phyloP scores from a whole-genome alignment of 1,140 invertebrate genomes.

The Belonocnema kinseyi region DNA sequence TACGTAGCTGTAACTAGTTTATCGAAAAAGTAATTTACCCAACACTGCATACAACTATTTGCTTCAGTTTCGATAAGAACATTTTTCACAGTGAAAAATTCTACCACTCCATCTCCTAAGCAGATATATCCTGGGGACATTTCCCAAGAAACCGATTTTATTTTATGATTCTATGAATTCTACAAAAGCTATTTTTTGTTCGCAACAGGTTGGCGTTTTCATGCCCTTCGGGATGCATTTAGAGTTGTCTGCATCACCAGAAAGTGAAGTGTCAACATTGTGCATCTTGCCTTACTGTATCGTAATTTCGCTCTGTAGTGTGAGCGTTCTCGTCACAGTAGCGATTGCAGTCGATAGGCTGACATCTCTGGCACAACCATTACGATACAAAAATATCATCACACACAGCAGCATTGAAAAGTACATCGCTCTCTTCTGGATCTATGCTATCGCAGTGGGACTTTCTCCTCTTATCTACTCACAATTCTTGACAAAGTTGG shows the following conservation, averaged over 20 bases:
- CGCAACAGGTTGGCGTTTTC: slow-evolving; percentile 78
- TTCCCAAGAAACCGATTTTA: too few relatives aligned
- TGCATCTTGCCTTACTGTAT: slow-evolving; percentile 80
- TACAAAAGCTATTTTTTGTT: not conserved
- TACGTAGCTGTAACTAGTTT: too few relatives aligned
- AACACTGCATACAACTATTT: too few relatives aligned
- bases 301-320: slow-evolving; percentile 79
- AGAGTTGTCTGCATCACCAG: slow-evolving; percentile 74
- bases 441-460: slow-evolving; percentile 78
- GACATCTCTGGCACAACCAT: slow-evolving; percentile 80
- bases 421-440: slow-evolving; percentile 79
- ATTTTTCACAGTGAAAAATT: too few relatives aligned
- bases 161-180: too few relatives aligned
- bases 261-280: slow-evolving; percentile 68
- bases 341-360: slow-evolving; percentile 82
- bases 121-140: too few relatives aligned
- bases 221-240: slow-evolving; percentile 82
- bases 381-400: slow-evolving; percentile 80
- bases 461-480: slow-evolving; percentile 77
- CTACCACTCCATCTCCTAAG: too few relatives aligned
- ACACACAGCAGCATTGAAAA: slow-evolving; percentile 79
- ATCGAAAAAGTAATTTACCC: too few relatives aligned
- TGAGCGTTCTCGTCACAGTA: slow-evolving; percentile 80
- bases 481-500: slow-evolving; percentile 59
- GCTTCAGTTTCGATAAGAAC: too few relatives aligned